Conservation (phyloP, 2,113 vertebrate species). For the Thamnophis sirtalis region DNA sequence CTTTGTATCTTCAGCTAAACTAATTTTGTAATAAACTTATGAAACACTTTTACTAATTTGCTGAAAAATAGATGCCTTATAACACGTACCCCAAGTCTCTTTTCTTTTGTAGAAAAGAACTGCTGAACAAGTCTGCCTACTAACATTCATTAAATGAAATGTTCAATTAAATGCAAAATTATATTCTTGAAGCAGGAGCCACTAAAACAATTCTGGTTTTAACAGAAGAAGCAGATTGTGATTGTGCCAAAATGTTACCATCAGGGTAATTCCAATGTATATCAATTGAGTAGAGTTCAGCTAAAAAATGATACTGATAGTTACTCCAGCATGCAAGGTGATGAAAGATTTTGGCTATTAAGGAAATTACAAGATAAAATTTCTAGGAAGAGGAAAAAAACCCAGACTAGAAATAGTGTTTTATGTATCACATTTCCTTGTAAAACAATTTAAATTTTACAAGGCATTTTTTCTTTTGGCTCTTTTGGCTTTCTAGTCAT, state of each 20-base stretch:
- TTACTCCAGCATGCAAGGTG: background rate
- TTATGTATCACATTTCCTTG: background rate
- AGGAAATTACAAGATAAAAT: background rate
- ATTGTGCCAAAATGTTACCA: background rate
- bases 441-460: background rate
- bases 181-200: background rate
- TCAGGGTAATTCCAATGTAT: conserved; percentile 16
- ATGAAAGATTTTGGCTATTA: background rate
- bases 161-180: background rate
- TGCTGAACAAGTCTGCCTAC: background rate
- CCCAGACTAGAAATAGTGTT: background rate
- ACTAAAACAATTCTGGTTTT: background rate
- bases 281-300: background rate
- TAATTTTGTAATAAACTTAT: background rate
- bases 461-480: background rate
- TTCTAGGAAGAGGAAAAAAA: background rate
- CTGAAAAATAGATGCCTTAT: background rate
- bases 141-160: background rate
- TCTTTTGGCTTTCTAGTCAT: background rate
- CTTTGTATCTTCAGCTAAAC: background rate
- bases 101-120: background rate
- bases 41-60: background rate
- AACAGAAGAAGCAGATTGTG: background rate
- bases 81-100: background rate
- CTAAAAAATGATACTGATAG: conserved; percentile 1